Base-by-base conservation (phyloP, 2,797 vertebrate genomes). In the Sebastes diaconus region DNA sequence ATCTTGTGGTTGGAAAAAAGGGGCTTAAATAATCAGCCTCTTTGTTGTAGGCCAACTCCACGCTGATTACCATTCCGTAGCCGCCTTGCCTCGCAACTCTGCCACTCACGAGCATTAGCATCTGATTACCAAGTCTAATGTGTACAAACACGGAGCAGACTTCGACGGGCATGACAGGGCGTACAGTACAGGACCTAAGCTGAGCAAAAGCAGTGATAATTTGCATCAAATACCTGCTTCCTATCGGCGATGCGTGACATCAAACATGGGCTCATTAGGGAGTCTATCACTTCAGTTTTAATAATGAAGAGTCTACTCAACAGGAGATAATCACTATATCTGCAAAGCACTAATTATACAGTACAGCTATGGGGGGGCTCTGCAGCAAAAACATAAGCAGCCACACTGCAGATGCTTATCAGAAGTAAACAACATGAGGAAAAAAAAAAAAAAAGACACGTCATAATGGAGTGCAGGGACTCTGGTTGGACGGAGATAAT, bases 91-190 rank as follows among this genome's bases (percentile, higher is more conserved):
- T 90, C 59, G 25, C 80, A 87, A 88, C 87, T 85, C 87, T 84
- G 80, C 77, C 85, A 80, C 87, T 92, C 91, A 86, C 67, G 5
- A 52, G 86, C 87, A 94, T 95, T 95, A 94, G 90, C 93, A 93
- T 94, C 90, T 94, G 87, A 95, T 95, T 95, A 95, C 92, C 91
- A 94, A 95, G 92, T 95, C 88, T 92, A 94, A 95, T 94, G 83
- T 85, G 79, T 82, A 88, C 88, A 88, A 89, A 93, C 84, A 84
- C 7, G 64, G 78, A 86, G 79, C 84, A 80, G 89, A 84, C 78
- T 88, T 73, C 66, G 13, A 72, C 79, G 20, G 86, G 71, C 65
- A 87, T 50, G 77, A 84, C 68, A 54, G 80, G 54, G 52, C 58
- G 75, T 81, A 87, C 80, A 75, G 84, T 87, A 85, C 59, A 54